Base-by-base conservation (phyloP, 2,797 vertebrate genomes). In the Yasuhikotakia modesta region DNA sequence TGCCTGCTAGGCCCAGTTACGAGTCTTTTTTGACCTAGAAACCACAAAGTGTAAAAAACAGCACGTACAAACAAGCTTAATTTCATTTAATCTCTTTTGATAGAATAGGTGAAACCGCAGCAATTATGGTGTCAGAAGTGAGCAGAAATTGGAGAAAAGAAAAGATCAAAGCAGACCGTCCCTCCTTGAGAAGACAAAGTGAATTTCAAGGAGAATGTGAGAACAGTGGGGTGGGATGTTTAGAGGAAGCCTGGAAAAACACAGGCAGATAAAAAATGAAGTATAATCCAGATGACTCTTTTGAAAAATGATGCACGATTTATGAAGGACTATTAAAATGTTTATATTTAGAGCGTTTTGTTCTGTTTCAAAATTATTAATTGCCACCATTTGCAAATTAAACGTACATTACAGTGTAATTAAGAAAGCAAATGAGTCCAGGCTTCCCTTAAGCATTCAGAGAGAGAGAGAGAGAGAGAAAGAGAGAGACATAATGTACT, bases 331-430 rank as follows among this genome's bases (percentile, higher is more conserved):
- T 91, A 94, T 93, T 93, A 92, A 89, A 92, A 91, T 93, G 92
- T 94, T 94, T 94, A 93, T 91, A 93, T 92, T 93, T 91, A 87
- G 86, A 65, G 88, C 90, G 89, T 93, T 93, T 92, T 91, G 90
- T 91, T 93, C 88, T 88, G 84, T 90, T 92, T 92, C 91, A 90
- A 90, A 91, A 92, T 92, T 94, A 94, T 94, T 91, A 93, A 93
- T 93, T 91, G 91, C 90, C 86, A 89, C 89, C 90, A 86, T 91
- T 93, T 93, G 91, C 92, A 92, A 94, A 94, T 94, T 92, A 94
- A 93, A 93, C 90, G 91, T 91, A 91, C 92, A 94, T 94, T 94
- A 93, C 91, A 91, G 90, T 87, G 91, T 91, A 93, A 93, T 94
- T 94, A 94, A 91, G 88, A 86, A 93, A 91, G 91, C 89, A 93